Percentiles rank a stretch among this genome's conserved stretches.
Conservation (phyloP, 2,113 vertebrate genomes). For the Myiagra hebetior region DNA sequence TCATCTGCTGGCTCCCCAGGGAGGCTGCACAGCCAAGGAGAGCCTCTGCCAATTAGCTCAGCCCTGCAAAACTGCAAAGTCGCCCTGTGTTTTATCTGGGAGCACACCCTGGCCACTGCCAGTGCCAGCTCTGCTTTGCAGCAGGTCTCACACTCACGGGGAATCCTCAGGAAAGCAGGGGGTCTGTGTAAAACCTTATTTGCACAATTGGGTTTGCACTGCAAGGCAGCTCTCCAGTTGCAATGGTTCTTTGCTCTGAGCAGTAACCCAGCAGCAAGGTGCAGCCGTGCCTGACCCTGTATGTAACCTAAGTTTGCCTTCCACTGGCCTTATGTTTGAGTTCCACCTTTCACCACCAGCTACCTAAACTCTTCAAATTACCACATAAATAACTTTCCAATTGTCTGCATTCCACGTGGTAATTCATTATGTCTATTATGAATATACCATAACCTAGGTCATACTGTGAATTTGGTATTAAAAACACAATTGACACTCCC, state of each 20-base stretch:
- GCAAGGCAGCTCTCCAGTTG: fast-evolving
- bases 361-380: not conserved
- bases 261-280: not conserved
- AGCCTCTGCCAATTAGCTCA: not conserved
- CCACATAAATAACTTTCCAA: not conserved
- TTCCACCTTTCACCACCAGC: not conserved
- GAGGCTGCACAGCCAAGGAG: not conserved
- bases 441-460: not conserved
- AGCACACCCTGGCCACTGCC: not conserved
- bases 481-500: not conserved
- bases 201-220: not conserved
- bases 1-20: not conserved
- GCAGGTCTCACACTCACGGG: not conserved
- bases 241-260: fast-evolving
- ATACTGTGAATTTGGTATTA: not conserved
- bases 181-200: not conserved
- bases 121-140: not conserved
- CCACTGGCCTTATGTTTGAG: not conserved
- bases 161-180: not conserved
- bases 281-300: not conserved
- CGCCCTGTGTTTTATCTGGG: fast-evolving
- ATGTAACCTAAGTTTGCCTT: not conserved
- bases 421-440: not conserved
- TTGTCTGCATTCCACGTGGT: not conserved
- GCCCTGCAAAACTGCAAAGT: not conserved